phyloP scores from a whole-genome alignment of 2,797 vertebrate genomes.

The Scolopax rusticola region DNA sequence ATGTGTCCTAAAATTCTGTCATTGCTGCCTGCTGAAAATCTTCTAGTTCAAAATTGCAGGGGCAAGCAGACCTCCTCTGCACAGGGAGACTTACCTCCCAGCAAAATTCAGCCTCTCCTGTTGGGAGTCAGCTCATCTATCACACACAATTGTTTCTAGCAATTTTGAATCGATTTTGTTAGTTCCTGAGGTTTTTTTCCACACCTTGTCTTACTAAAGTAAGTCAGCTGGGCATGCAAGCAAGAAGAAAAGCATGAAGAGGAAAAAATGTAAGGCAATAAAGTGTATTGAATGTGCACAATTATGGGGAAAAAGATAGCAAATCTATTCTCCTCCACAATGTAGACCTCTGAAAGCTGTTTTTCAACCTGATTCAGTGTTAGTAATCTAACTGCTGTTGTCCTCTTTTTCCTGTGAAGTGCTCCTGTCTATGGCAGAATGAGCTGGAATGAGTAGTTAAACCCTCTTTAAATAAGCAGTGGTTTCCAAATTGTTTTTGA shows the following conservation, averaged over 20 bases:
- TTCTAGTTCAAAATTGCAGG: neutral
- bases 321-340: neutral
- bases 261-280: neutral
- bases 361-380: neutral
- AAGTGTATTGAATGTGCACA: neutral
- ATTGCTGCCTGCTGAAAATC: neutral
- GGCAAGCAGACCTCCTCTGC: neutral
- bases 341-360: neutral
- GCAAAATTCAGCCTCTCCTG: neutral
- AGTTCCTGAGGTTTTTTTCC: neutral
- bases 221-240: neutral
- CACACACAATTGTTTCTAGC: neutral
- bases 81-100: neutral
- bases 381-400: neutral
- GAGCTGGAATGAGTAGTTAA: constrained; percentile 48
- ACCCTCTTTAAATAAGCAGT: constrained; percentile 50
- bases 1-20: neutral
- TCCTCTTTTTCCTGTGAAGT: neutral
- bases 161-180: neutral
- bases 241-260: neutral
- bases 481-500: constrained; percentile 52
- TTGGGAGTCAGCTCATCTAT: neutral
- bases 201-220: neutral
- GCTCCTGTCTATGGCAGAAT: neutral
- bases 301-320: fast-evolving